Percentiles rank a stretch among this genome's conserved stretches.
These are phyloP conservation scores for Spinibarbus caldwelli DNA, from an alignment of 2,797 vertebrate genomes.

Conservation along the genomic window DNA sequence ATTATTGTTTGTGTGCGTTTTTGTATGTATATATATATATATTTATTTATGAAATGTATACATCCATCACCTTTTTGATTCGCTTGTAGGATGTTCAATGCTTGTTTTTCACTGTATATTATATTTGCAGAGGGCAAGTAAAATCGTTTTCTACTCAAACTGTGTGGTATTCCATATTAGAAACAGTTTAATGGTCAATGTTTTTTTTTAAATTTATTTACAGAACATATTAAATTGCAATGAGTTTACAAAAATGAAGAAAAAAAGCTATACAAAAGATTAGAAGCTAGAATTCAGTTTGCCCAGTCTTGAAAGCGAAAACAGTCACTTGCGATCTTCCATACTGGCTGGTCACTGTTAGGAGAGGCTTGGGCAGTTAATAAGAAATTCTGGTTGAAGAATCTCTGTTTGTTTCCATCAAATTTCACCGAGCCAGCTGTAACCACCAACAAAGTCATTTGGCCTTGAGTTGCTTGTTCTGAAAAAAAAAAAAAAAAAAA, in stretches of 20 bases:
- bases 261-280: no score
- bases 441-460: conserved; percentile 92
- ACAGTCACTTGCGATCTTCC: conserved; percentile 98
- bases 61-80: no score
- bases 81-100: conserved; percentile 59
- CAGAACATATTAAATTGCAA: conserved; percentile 8
- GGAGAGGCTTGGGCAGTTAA: conserved; percentile 88
- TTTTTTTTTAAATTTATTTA: conserved; percentile 33
- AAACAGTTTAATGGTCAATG: background rate
- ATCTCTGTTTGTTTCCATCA: conserved; percentile 92
- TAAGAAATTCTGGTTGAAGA: conserved; percentile 97
- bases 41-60: no score
- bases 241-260: background rate
- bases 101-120: conserved; percentile 66
- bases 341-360: conserved; percentile 87
- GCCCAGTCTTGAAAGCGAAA: conserved; percentile 97
- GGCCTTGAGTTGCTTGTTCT: conserved; percentile 95
- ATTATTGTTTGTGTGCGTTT: no score
- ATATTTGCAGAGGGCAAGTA: conserved; percentile 67
- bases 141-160: conserved; percentile 69
- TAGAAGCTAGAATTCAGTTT: conserved; percentile 66
- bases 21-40: no score
- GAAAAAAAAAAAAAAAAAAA: conserved; percentile 42
- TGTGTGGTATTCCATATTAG: conserved; percentile 46
- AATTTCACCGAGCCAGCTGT: conserved; percentile 93